Evolutionary conservation across 2,797 vertebrate genomes (phyloP), one percentile per base, ranked within the genome.

Genomic region (Pygocentrus nattereri): DNA sequence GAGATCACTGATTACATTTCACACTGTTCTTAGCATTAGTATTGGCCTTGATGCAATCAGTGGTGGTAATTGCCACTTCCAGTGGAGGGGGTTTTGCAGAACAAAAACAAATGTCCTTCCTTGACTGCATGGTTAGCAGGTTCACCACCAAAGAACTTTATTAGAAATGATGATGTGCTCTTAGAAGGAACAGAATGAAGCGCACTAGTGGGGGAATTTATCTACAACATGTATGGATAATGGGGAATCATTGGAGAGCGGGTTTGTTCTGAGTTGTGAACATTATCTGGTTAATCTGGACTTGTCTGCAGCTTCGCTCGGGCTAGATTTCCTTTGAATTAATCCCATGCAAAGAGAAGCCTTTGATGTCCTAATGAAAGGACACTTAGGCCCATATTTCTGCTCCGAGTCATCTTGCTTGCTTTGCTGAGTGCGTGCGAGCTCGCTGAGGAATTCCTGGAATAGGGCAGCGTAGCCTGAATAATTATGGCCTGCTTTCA

Each of bases 361-460:
- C 84, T 93, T 95, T 93, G 89, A 92, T 92, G 89, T 91, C 88
- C 86, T 88, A 92, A 94, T 93, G 92, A 94, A 93, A 92, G 91
- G 88, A 90, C 93, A 92, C 90, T 94, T 93, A 93, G 88, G 89
- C 87, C 87, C 88, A 92, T 91, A 90, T 89, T 91, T 89, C 91
- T 91, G 88, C 90, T 86, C 86, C 91, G 87, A 91, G 88, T 92
- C 88, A 85, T 92, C 70, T 87, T 82, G 90, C 87, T 44, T 10
- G 52, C 52, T 91, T 88, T 89, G 89, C 84, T 89, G 81, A 44
- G 41, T 89, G 38, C 70, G 41, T 76, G 86, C 85, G 88, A 90
- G 86, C 87, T 84, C 58, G 8, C 91, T 84, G 91, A 92, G 89
- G 88, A 90, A 91, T 91, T 89, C 88, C 87, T 87, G 79, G 86